Evolutionary conservation across 1,140 invertebrate species (phyloP).

Genomic region (Drosophila pseudoananassae): DNA sequence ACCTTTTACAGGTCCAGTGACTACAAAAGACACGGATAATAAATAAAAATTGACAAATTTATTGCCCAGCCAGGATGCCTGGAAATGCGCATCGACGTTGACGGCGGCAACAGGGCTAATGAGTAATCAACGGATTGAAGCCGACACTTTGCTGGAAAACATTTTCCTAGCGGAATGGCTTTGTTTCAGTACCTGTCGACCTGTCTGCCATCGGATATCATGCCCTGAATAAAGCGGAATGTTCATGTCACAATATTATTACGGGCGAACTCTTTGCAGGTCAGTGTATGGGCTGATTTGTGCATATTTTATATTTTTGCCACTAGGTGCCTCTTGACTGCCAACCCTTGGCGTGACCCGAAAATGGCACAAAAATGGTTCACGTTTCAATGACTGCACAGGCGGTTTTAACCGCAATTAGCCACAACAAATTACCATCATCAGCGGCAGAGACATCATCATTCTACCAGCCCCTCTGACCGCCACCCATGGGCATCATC

Average conservation of each 20-base stretch:
- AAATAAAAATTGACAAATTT: constrained; percentile 71
- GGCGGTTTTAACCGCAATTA: constrained; percentile 78
- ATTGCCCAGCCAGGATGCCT: constrained; percentile 60
- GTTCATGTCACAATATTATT: constrained; percentile 62
- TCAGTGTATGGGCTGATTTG: constrained; percentile 35
- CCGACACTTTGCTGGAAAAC: constrained; percentile 51
- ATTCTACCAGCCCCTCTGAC: constrained; percentile 12
- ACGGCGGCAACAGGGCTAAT: constrained; percentile 42
- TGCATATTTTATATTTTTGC: constrained; percentile 55
- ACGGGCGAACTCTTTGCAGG: constrained; percentile 35
- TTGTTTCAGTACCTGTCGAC: constrained; percentile 46
- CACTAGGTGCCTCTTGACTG: constrained; percentile 13
- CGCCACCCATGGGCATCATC: constrained; percentile 20
- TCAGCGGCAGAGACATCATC: constrained; percentile 41
- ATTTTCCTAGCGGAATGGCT: constrained; percentile 51
- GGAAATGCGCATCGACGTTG: constrained; percentile 13
- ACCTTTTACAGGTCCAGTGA: background rate
- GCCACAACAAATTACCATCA: constrained; percentile 75
- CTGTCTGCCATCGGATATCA: constrained; percentile 27
- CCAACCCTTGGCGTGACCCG: constrained; percentile 29
- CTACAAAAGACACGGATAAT: constrained; percentile 43
- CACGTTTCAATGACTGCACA: constrained; percentile 68
- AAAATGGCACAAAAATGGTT: constrained; percentile 70
- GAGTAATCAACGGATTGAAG: constrained; percentile 67
- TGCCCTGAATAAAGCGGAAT: constrained; percentile 15